phyloP scores from a whole-genome alignment of 2,113 vertebrate genomes.

The Brachyhypopomus occidentalis region DNA sequence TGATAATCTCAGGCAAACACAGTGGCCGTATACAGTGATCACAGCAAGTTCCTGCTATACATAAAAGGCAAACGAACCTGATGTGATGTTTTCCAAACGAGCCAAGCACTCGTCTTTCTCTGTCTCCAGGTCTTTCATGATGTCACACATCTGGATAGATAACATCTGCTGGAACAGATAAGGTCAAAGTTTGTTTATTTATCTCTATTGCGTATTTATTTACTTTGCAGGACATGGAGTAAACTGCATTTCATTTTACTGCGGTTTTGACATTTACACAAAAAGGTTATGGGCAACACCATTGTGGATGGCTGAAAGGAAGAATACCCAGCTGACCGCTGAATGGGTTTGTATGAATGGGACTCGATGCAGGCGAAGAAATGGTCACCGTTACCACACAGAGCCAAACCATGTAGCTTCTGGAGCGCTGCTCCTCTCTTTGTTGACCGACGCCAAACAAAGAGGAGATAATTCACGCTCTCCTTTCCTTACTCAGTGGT shows the following conservation, averaged over 20 bases:
- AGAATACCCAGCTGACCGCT: neutral
- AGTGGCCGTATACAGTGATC: neutral
- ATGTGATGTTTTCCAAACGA: constrained; percentile 49
- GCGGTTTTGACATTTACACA: constrained; percentile 10
- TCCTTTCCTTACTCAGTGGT: too few relatives aligned
- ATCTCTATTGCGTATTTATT: neutral
- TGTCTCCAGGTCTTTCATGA: constrained; percentile 50
- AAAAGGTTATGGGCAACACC: constrained; percentile 21
- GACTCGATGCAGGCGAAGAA: constrained; percentile 11
- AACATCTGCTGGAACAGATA: constrained; percentile 44
- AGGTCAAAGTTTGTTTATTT: constrained; percentile 6
- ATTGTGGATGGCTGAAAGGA: neutral
- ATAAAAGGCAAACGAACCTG: constrained; percentile 49
- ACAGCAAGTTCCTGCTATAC: constrained; percentile 8
- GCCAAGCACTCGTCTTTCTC: constrained; percentile 51
- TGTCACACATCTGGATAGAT: constrained; percentile 50
- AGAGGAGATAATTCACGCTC: neutral
- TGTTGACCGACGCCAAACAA: neutral
- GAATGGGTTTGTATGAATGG: neutral
- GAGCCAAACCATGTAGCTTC: neutral
- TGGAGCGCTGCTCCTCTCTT: neutral
- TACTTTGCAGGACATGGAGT: neutral
- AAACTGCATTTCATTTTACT: neutral
- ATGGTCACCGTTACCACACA: neutral
- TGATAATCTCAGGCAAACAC: neutral